Evolutionary conservation across 2,888 invertebrate species (phyloP).

Genomic region (Podabrus alpinus): DNA sequence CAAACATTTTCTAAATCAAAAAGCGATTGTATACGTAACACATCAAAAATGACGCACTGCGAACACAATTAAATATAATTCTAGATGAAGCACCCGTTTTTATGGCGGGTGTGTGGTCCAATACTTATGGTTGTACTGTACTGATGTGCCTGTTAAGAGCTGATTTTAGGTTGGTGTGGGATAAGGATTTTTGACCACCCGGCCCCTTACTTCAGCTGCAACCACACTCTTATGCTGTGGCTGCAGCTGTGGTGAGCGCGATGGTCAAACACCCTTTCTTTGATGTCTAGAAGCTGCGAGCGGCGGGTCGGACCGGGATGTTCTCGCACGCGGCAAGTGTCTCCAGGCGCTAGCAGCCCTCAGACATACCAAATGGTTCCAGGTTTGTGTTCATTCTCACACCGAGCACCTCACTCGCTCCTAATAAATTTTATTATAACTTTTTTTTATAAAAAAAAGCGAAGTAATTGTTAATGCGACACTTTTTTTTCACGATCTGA

Average conservation of each 20-base stretch:
- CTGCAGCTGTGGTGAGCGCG: conserved; percentile 51
- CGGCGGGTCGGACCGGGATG: conserved; percentile 82
- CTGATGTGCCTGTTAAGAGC: conserved; percentile 52
- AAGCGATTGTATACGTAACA: background rate
- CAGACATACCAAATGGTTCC: conserved; percentile 99
- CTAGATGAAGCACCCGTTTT: conserved; percentile 15
- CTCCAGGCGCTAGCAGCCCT: conserved; percentile 99
- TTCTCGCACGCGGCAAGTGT: conserved; percentile 98
- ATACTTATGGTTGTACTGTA: conserved; percentile 54
- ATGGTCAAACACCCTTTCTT: conserved; percentile 77
- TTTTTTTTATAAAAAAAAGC: conserved; percentile 5
- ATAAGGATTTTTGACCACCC: conserved; percentile 75
- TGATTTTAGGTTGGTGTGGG: conserved; percentile 58
- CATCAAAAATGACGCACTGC: conserved; percentile 13
- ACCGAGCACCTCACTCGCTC: conserved; percentile 41
- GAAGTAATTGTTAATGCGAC: conserved; percentile 31
- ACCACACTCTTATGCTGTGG: conserved; percentile 32
- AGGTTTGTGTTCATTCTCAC: conserved; percentile 75
- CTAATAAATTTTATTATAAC: background rate
- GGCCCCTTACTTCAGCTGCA: conserved; percentile 44
- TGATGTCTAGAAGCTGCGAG: conserved; percentile 64
- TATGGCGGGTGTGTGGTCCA: conserved; percentile 42
- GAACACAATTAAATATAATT: conserved; percentile 9
- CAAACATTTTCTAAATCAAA: background rate
- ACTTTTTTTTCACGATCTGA: conserved; percentile 40